Evolutionary conservation across 92 coral and sea anemone genomes (phyloP).

Genomic region (Plumapathes pennacea): DNA sequence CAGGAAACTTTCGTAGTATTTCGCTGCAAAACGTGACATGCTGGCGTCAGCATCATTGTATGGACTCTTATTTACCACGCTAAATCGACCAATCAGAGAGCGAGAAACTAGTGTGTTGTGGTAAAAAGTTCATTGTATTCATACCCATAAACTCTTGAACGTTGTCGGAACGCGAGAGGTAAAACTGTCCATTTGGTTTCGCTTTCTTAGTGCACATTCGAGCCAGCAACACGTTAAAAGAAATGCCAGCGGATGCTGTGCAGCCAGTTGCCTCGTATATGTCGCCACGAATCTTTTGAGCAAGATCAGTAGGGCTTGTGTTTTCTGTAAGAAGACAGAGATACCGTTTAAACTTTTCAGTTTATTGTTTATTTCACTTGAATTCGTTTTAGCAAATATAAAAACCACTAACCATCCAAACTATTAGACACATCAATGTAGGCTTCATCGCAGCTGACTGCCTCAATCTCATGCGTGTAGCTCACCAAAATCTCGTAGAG

Average conservation of each 20-base stretch:
- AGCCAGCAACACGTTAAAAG: conserved; percentile 74
- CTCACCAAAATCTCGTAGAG: conserved; percentile 87
- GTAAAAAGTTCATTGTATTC: too few species aligned
- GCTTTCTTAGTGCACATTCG: conserved; percentile 93
- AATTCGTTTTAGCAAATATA: neutral
- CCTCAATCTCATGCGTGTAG: conserved; percentile 89
- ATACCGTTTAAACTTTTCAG: neutral
- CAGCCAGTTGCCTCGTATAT: conserved; percentile 74
- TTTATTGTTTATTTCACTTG: neutral
- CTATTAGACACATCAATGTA: conserved; percentile 76
- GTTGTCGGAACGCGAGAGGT: conserved; percentile 48
- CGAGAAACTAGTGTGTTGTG: too few species aligned
- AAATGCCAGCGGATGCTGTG: conserved; percentile 88
- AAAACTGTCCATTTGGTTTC: conserved; percentile 89
- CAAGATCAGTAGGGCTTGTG: conserved; percentile 67
- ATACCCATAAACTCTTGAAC: conserved; percentile 76
- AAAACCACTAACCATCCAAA: conserved; percentile 46
- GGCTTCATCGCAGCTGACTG: conserved; percentile 99
- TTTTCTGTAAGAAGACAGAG: conserved; percentile 40
- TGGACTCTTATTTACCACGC: too few species aligned
- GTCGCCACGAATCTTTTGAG: conserved; percentile 72
- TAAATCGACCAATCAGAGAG: too few species aligned
- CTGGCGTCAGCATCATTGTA: too few species aligned
- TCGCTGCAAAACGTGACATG: too few species aligned
- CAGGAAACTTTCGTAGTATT: too few species aligned